A percentile compares a stretch with the other conserved stretches of the same genome.
phyloP scores from a whole-genome alignment of 2,797 vertebrate genomes.

The Phoebastria nigripes region DNA sequence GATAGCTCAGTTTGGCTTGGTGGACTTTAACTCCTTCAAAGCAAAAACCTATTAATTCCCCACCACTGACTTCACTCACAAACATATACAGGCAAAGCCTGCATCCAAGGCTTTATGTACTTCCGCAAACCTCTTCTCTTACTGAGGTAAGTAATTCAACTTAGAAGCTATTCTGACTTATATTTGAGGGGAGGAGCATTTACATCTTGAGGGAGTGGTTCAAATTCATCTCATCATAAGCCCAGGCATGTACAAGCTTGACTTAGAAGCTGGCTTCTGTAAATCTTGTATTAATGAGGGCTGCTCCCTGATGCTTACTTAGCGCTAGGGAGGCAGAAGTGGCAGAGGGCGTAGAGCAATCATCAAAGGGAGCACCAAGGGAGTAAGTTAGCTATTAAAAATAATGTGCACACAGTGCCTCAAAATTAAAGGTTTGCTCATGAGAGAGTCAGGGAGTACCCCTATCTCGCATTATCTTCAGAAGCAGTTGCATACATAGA shows the following conservation, averaged over 20 bases:
- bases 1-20: not conserved
- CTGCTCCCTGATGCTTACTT: conserved; percentile 26
- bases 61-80: not conserved
- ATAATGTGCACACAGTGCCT: not conserved
- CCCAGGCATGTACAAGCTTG: conserved; percentile 33
- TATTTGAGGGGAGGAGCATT: conserved; percentile 3
- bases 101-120: not conserved
- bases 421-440: conserved; percentile 33
- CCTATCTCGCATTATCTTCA: conserved; percentile 7
- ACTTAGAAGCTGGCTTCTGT: not conserved
- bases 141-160: not conserved
- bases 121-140: not conserved
- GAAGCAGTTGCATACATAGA: not conserved
- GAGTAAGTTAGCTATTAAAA: conserved; percentile 46
- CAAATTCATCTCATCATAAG: not conserved
- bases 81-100: not conserved
- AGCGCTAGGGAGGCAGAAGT: not conserved
- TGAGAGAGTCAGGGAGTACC: not conserved
- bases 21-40: not conserved
- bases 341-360: not conserved
- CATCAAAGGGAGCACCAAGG: conserved; percentile 46
- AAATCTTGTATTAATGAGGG: conserved; percentile 31
- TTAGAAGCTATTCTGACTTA: not conserved
- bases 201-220: not conserved
- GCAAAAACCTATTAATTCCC: not conserved